A percentile compares a stretch with the other conserved stretches of the same genome.
Evolutionary conservation across 35 echinoderm and acorn worm genomes (phyloP).

Genomic region (Hemicentrotus pulcherrimus): DNA sequence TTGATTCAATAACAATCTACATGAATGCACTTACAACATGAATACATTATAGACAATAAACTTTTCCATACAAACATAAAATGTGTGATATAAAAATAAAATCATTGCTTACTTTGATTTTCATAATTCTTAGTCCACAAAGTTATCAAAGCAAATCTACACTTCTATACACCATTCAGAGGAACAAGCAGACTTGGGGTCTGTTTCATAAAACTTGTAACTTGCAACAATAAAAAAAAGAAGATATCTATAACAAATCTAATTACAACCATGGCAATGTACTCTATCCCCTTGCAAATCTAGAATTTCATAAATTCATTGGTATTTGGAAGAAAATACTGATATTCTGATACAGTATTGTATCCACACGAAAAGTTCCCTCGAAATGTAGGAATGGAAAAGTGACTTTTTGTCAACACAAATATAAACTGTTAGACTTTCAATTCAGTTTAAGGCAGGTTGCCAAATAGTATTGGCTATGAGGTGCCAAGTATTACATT

Average conservation of each 20-base stretch:
- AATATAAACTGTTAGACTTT: background rate
- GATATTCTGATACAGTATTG: background rate
- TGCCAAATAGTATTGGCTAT: background rate
- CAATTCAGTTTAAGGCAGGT: background rate
- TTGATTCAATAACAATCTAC: background rate
- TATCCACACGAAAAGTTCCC: background rate
- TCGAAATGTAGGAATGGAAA: background rate
- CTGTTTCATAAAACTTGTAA: too few species aligned
- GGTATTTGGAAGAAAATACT: background rate
- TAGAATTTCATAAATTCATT: background rate
- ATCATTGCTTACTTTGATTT: background rate
- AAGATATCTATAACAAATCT: too few species aligned
- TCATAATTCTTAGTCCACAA: background rate
- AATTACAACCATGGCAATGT: too few species aligned
- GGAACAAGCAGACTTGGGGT: background rate
- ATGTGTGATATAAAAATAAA: background rate
- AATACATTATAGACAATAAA: background rate
- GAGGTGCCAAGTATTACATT: background rate
- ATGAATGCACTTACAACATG: background rate
- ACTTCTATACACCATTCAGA: background rate
- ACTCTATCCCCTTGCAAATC: too few species aligned
- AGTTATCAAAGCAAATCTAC: background rate
- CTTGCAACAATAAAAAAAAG: too few species aligned
- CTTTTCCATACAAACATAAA: background rate
- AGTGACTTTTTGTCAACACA: background rate